Percentiles rank a stretch among this genome's conserved stretches.
phyloP scores from a whole-genome alignment of 2,888 invertebrate genomes.

The Lacanobia oleracea region DNA sequence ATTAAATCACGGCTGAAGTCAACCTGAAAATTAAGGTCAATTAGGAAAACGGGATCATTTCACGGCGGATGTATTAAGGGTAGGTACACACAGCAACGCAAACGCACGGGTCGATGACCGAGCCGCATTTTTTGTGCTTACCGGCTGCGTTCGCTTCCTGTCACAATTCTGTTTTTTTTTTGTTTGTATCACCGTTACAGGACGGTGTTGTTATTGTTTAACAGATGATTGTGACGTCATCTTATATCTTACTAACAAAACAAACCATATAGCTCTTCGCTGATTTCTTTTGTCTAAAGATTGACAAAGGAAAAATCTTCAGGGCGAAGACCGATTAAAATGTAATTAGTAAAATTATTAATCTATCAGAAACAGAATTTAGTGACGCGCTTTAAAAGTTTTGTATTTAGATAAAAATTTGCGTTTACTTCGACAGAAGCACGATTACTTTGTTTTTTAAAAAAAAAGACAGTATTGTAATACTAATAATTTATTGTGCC shows the following conservation, averaged over 20 bases:
- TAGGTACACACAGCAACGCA: slow-evolving; percentile 68
- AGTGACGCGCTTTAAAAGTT: not conserved
- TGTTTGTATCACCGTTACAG: slow-evolving; percentile 79
- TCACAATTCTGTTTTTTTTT: slow-evolving; percentile 84
- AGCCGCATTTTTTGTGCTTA: slow-evolving; percentile 79
- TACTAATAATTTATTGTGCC: too few species aligned
- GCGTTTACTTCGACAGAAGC: not conserved
- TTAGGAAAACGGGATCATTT: slow-evolving; percentile 56
- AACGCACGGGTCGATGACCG: slow-evolving; percentile 82
- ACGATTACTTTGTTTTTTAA: not conserved
- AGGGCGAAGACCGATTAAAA: not conserved
- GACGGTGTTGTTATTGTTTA: slow-evolving; percentile 72
- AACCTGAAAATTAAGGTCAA: slow-evolving; percentile 55
- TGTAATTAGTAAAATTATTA: not conserved
- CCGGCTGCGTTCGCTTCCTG: slow-evolving; percentile 88
- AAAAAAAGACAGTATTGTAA: not conserved
- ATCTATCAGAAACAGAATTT: slow-evolving; percentile 5
- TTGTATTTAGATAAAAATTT: not conserved
- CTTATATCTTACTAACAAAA: not conserved
- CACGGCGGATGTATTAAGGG: slow-evolving; percentile 72
- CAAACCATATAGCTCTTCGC: fast-evolving
- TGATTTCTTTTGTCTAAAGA: not conserved
- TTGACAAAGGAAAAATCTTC: not conserved
- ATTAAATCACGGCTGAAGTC: slow-evolving; percentile 41
- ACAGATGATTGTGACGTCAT: slow-evolving; percentile 61